Evolutionary conservation across 2,797 vertebrate species (phyloP).

Genomic region (Dromococcyx pavoninus): DNA sequence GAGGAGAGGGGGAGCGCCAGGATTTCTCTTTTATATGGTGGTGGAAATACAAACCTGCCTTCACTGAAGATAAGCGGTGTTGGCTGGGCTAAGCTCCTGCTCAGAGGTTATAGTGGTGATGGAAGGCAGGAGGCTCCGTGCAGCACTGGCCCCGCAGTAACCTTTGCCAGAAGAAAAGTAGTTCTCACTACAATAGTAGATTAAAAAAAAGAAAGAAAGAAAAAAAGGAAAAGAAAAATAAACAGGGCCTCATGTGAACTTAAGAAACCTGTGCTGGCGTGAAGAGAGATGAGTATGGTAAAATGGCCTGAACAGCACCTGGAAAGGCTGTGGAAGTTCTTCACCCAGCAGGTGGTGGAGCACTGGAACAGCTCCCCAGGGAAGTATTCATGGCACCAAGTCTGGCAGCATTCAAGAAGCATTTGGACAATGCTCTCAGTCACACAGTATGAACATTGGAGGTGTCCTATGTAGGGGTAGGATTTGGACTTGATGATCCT

Average conservation of each 20-base stretch:
- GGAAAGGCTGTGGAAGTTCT: no score
- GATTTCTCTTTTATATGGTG: neutral
- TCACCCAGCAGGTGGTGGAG: no score
- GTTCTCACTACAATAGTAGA: constrained; percentile 50
- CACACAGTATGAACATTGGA: no score
- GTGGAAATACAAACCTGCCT: constrained; percentile 31
- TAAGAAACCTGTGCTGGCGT: neutral
- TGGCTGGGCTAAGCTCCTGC: neutral
- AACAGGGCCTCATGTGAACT: constrained; percentile 39
- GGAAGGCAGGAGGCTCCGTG: constrained; percentile 24
- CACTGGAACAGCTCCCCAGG: no score
- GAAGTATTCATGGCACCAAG: no score
- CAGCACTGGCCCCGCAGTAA: constrained; percentile 15
- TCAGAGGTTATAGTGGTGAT: constrained; percentile 5
- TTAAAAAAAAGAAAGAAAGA: neutral
- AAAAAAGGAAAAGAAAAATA: constrained; percentile 14
- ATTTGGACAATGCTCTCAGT: no score
- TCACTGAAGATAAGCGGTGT: neutral
- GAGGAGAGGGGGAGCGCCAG: neutral
- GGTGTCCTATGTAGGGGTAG: no score
- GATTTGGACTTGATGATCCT: no score
- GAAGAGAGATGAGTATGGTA: neutral
- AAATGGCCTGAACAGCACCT: neutral
- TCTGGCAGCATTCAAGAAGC: no score
- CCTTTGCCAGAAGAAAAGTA: constrained; percentile 57